Conservation (phyloP, 2,113 vertebrate species). For the Perca flavescens region DNA sequence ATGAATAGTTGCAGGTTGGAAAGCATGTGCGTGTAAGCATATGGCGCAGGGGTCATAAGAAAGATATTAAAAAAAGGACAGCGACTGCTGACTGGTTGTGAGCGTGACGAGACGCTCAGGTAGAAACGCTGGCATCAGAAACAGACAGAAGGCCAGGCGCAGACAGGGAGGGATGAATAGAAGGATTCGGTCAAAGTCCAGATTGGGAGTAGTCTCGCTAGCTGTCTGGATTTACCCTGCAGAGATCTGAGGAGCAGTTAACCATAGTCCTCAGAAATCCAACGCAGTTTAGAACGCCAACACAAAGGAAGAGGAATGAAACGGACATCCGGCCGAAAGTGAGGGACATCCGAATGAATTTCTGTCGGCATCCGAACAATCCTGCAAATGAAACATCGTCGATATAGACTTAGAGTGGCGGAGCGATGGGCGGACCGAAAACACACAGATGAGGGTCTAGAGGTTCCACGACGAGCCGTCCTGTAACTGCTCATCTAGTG, state of each 20-base stretch:
- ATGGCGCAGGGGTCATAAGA: constrained; percentile 45
- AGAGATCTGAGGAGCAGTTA: too few species aligned
- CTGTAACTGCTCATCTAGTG: constrained; percentile 67
- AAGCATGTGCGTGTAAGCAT: constrained; percentile 8
- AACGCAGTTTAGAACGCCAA: too few species aligned
- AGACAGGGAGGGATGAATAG: constrained; percentile 17
- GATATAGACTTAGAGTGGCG: not conserved
- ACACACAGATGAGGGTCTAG: constrained; percentile 51
- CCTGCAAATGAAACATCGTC: too few species aligned
- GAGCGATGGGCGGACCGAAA: constrained; percentile 43
- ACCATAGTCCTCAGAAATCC: too few species aligned
- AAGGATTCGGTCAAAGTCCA: constrained; percentile 45
- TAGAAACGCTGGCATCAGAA: constrained; percentile 31
- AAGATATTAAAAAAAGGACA: constrained; percentile 52
- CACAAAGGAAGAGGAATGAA: too few species aligned
- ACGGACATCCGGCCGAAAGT: too few species aligned
- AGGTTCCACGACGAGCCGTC: constrained; percentile 42
- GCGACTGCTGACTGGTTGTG: constrained; percentile 40
- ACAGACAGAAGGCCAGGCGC: constrained; percentile 38
- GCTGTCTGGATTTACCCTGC: too few species aligned
- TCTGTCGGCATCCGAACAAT: too few species aligned
- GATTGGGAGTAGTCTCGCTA: not conserved
- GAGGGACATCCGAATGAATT: too few species aligned
- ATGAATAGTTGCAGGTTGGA: constrained; percentile 42
- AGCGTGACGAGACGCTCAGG: constrained; percentile 25